These are phyloP conservation scores for Digitonthophagus gazella DNA, from an alignment of 2,888 invertebrate genomes.

Conservation along the genomic window DNA sequence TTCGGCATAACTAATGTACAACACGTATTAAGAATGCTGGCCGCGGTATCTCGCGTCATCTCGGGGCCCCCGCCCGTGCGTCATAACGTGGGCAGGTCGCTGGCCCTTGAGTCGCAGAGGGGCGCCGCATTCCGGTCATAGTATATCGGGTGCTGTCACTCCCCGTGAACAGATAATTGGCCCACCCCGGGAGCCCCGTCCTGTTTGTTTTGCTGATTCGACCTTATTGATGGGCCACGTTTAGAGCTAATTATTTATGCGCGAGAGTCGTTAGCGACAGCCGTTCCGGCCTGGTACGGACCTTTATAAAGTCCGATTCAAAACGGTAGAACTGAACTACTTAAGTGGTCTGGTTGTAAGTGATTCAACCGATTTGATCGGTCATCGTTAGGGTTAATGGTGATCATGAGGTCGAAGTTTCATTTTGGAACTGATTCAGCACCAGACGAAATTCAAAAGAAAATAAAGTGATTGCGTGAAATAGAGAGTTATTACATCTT, in stretches of 20 bases:
- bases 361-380: conserved; percentile 14
- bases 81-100: conserved; percentile 34
- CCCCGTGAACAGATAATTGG: conserved; percentile 55
- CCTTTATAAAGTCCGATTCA: too few species aligned
- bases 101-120: conserved; percentile 33
- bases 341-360: too few species aligned
- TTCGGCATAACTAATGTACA: conserved; percentile 24
- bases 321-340: too few species aligned
- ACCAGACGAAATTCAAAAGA: too few species aligned
- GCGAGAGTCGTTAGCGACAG: too few species aligned
- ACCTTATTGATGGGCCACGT: conserved; percentile 26
- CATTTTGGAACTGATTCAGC: too few species aligned
- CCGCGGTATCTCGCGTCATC: conserved; percentile 40
- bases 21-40: conserved; percentile 21
- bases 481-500: not conserved
- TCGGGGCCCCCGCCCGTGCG: conserved; percentile 39
- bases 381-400: not conserved
- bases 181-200: conserved; percentile 54
- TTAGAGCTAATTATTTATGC: conserved; percentile 26
- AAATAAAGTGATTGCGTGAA: not conserved
- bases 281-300: too few species aligned
- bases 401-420: not conserved
- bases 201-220: conserved; percentile 47
- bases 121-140: conserved; percentile 49
- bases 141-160: conserved; percentile 50